phyloP scores from a whole-genome alignment of 2,888 invertebrate genomes.

The Cerastis rubricosa region DNA sequence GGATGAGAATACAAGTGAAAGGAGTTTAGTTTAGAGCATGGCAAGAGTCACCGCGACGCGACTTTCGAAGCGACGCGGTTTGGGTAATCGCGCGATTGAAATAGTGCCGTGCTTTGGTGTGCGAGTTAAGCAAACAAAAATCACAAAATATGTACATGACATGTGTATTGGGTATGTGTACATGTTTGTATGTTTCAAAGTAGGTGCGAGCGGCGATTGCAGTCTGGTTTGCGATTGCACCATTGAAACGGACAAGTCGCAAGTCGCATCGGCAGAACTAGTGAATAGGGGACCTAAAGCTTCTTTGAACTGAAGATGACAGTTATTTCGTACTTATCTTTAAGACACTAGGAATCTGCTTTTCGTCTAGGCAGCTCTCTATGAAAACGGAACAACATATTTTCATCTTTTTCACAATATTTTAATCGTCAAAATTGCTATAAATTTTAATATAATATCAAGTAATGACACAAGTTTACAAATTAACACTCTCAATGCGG shows the following conservation, averaged over 20 bases:
- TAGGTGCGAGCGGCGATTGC: neutral
- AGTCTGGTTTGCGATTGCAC: neutral
- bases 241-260: neutral
- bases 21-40: neutral
- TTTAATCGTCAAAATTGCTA: neutral
- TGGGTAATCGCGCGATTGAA: neutral
- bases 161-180: neutral
- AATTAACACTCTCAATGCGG: slow-evolving; percentile 53
- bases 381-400: neutral
- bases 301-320: neutral
- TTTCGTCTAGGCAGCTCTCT: neutral
- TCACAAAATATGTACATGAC: neutral
- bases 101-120: neutral
- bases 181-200: neutral
- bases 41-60: neutral
- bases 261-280: neutral
- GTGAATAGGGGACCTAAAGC: neutral
- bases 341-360: neutral
- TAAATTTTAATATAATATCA: slow-evolving; percentile 1
- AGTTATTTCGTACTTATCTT: no score
- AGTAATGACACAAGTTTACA: slow-evolving; percentile 50
- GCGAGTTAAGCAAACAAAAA: neutral
- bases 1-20: neutral
- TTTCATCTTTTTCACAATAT: neutral
- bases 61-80: neutral